phyloP scores from a whole-genome alignment of 2,797 vertebrate species.

The Xerus rutilus region DNA sequence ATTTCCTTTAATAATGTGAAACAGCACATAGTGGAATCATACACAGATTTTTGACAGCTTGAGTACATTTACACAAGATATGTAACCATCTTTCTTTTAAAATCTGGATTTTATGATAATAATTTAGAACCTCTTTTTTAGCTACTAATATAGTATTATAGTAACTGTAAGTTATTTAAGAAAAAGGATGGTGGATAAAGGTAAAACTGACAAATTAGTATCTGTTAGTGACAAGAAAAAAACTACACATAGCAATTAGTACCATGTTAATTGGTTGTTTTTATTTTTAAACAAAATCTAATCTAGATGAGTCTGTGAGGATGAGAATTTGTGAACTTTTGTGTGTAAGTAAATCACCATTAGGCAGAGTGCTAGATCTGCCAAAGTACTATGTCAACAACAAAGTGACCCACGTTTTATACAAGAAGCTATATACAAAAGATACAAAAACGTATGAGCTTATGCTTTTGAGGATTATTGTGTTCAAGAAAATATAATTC shows the following conservation, averaged over 20 bases:
- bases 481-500: neutral
- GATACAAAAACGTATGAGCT: fast-evolving
- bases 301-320: neutral
- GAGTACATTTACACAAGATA: slow-evolving; percentile 81
- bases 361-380: neutral
- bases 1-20: slow-evolving; percentile 78
- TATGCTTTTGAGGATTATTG: slow-evolving; percentile 33
- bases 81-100: slow-evolving; percentile 84
- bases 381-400: slow-evolving; percentile 60
- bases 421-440: neutral
- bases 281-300: slow-evolving; percentile 51
- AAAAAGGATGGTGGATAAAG: slow-evolving; percentile 68
- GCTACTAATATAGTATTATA: slow-evolving; percentile 63
- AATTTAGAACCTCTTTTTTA: slow-evolving; percentile 85
- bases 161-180: slow-evolving; percentile 78
- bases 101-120: slow-evolving; percentile 84
- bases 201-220: slow-evolving; percentile 58
- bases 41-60: slow-evolving; percentile 83
- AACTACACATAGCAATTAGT: slow-evolving; percentile 16
- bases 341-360: slow-evolving; percentile 53
- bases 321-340: neutral
- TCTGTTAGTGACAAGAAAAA: slow-evolving; percentile 44
- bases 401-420: neutral
- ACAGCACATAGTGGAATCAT: slow-evolving; percentile 69
- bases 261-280: slow-evolving; percentile 63